These are phyloP conservation scores for Drosophila mettleri DNA, from an alignment of 2,888 invertebrate genomes.

Conservation along the genomic window DNA sequence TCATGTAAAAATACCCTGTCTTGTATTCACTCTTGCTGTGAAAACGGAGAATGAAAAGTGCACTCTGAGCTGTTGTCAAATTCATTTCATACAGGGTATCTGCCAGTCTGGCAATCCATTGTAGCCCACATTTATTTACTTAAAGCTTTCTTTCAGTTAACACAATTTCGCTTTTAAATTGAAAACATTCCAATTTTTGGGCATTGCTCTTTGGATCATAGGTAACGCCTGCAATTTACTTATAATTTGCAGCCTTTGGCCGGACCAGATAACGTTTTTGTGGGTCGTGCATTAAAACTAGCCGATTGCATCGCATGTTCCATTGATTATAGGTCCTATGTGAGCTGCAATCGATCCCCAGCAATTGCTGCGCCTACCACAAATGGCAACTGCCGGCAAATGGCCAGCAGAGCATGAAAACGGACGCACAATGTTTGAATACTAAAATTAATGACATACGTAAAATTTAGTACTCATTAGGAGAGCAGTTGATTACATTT, in stretches of 20 bases:
- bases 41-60: background rate
- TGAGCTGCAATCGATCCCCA: conserved; percentile 50
- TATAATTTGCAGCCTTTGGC: conserved; percentile 42
- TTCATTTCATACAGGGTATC: background rate
- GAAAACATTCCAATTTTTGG: background rate
- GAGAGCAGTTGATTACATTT: background rate
- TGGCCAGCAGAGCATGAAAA: conserved; percentile 53
- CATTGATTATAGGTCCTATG: conserved; percentile 58
- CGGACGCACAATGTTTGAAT: conserved; percentile 24
- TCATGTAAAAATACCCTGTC: background rate
- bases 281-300: conserved; percentile 8
- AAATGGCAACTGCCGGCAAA: conserved; percentile 49
- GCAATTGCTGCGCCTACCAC: conserved; percentile 45
- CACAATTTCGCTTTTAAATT: conserved; percentile 6
- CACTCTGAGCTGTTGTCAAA: background rate
- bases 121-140: background rate
- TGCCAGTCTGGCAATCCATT: background rate
- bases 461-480: background rate
- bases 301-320: conserved; percentile 13
- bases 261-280: conserved; percentile 13
- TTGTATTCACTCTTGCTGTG: background rate
- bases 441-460: background rate
- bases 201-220: background rate
- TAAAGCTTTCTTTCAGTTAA: background rate
- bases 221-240: conserved; percentile 28